Base-by-base conservation (phyloP, 2,888 invertebrate species). In the Coelogynopora nodosa region DNA sequence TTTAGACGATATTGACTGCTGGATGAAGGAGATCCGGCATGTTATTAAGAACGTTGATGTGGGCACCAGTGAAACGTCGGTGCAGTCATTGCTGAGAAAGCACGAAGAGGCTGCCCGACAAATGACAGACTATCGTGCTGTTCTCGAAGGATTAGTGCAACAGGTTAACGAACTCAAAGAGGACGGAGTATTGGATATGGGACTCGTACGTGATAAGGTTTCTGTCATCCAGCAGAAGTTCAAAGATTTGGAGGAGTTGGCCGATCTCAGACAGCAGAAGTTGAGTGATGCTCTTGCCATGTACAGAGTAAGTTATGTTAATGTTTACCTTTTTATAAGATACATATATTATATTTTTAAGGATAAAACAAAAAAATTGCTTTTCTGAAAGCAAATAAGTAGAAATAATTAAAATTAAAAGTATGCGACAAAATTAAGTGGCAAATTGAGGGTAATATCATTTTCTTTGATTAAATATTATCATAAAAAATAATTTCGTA, bases 1-100 rank as follows among this genome's bases (percentile, higher is more conserved):
- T 93, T 98, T 98, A 10, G 98, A 98, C 91, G 99, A 99, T 91
- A 95, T 98, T 87, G 99, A 99, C 91, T 96, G 96, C 90, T 98
- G 98, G 97, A 97, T 99, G 97, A 92, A 98, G 90, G 99, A 99
- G 91, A 97, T 97, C 0, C 93, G 98, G 88, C 94, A 98, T 91
- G 93, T 99, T 89, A 98, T 99, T 0, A 97, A 97, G 0, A 97
- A 96, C 84, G 98, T 98, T 92, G 98, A 98, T 92, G 92, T 93
- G 27, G 93, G 99, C 27, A 96, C 86, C 98, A 99, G 93, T 96
- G 98, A 2, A 98, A 99, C 0, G 97, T 98, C 92, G 98, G 98
- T 92, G 99, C 98, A 99, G 97, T 99, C 90, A 96, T 95, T 88
- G 99, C 99, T 86, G 27, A 31, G 85, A 28, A 86, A 86, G 29